Conservation (phyloP, 2,797 vertebrate genomes). For the Lophotriccus pileatus region DNA sequence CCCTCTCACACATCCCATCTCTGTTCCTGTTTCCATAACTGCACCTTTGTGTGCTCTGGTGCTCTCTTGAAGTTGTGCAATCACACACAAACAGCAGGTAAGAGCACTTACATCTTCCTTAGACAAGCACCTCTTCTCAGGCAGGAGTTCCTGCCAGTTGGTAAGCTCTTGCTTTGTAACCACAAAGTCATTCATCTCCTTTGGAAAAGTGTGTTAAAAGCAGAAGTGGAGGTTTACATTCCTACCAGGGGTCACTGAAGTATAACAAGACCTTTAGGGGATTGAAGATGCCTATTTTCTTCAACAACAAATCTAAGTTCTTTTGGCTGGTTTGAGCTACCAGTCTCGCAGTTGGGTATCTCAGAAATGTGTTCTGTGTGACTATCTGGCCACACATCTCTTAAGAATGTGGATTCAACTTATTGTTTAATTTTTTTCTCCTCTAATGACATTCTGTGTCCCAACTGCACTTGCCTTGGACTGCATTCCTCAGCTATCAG, state of each 20-base stretch:
- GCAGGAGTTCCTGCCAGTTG: background rate
- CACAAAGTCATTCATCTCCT: background rate
- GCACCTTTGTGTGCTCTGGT: background rate
- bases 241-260: background rate
- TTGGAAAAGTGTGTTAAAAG: background rate
- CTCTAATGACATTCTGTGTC: background rate
- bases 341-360: background rate
- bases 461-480: background rate
- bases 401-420: background rate
- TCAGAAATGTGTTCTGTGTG: background rate
- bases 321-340: background rate
- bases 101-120: background rate
- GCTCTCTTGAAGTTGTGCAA: background rate
- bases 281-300: background rate
- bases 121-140: background rate
- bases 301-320: background rate
- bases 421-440: background rate
- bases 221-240: background rate
- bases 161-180: background rate
- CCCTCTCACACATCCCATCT: background rate
- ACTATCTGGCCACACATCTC: background rate
- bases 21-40: background rate
- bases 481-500: conserved; percentile 20
- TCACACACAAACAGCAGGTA: background rate
- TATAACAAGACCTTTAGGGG: background rate